Conservation (phyloP, 2,797 vertebrate species). For the Malacoraja senta region DNA sequence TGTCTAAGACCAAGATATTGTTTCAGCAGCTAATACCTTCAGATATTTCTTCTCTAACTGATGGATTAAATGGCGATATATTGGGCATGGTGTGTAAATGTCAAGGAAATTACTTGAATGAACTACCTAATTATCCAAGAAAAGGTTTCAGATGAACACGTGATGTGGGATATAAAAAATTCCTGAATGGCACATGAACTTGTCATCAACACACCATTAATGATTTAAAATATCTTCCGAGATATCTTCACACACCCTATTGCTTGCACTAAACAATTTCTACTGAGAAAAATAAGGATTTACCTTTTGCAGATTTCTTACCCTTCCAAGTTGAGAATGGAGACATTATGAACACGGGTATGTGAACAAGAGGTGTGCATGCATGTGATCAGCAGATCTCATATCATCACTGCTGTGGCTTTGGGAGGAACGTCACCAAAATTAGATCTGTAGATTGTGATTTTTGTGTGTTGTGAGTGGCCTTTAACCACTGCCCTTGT, state of each 20-base stretch:
- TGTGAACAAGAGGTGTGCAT: too few species aligned
- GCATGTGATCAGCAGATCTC: too few species aligned
- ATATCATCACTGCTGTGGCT: too few species aligned
- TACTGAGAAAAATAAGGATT: neutral
- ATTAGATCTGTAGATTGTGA: too few species aligned
- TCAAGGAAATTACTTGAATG: neutral
- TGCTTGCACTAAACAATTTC: neutral
- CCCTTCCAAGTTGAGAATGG: too few species aligned
- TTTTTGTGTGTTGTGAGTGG: too few species aligned
- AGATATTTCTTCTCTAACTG: neutral
- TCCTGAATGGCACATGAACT: neutral
- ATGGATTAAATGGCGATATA: neutral
- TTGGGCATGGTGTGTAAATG: neutral
- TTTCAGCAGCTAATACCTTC: conserved; percentile 32
- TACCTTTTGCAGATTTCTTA: neutral
- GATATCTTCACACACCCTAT: neutral
- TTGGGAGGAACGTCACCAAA: too few species aligned
- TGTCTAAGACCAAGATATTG: conserved; percentile 61
- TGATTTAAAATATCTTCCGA: neutral
- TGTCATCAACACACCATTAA: neutral
- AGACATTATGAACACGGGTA: too few species aligned
- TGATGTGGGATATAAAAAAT: neutral
- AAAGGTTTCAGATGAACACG: neutral
- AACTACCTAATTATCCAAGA: neutral
- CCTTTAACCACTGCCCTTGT: too few species aligned